phyloP scores from a whole-genome alignment of 2,888 invertebrate genomes.

The Helleia helle region DNA sequence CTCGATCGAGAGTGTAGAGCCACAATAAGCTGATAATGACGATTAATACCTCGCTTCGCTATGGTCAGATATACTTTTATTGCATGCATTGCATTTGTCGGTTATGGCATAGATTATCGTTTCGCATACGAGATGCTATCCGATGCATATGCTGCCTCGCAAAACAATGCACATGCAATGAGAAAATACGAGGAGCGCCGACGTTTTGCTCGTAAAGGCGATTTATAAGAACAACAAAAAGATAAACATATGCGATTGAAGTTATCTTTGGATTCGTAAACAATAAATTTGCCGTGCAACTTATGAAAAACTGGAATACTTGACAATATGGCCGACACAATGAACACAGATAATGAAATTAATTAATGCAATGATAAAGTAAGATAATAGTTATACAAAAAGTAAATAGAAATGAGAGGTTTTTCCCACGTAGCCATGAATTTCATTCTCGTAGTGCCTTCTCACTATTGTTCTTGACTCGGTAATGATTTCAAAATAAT shows the following conservation, averaged over 20 bases:
- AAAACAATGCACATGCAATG: constrained; percentile 4
- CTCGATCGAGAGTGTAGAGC: no score
- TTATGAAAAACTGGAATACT: neutral
- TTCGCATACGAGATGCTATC: no score
- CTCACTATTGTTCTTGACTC: constrained; percentile 57
- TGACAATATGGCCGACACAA: neutral
- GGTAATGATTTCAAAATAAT: constrained; percentile 49
- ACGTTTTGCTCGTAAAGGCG: no score
- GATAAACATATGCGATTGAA: no score
- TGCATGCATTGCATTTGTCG: no score
- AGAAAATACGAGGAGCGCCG: neutral
- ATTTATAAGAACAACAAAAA: no score
- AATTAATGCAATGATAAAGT: constrained; percentile 15
- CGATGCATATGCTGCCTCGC: neutral
- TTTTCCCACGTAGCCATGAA: constrained; percentile 46
- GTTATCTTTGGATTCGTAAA: no score
- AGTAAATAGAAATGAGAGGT: constrained; percentile 49
- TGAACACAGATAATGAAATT: constrained; percentile 4
- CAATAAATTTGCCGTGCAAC: neutral
- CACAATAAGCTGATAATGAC: no score
- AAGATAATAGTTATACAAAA: constrained; percentile 20
- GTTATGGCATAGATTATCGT: no score
- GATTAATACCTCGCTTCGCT: no score
- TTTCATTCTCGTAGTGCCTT: constrained; percentile 47
- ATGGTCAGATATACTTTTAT: no score